These are phyloP conservation scores for Pristionchus entomophagus DNA, from an alignment of 2,888 invertebrate genomes.

Conservation along the genomic window DNA sequence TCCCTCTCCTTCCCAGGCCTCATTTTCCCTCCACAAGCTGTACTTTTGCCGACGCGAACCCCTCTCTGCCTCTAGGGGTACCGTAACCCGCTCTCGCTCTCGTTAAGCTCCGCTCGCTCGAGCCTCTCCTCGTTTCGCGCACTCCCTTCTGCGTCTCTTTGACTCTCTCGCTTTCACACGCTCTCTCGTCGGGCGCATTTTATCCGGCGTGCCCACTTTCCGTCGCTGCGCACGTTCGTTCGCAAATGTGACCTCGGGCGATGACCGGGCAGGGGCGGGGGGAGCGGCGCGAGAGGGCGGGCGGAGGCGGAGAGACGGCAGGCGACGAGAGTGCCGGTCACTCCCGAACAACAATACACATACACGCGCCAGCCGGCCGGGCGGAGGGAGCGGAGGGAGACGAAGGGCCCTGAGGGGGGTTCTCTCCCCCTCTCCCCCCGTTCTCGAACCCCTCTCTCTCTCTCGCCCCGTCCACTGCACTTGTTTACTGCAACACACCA, in stretches of 20 bases:
- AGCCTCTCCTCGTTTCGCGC: neutral
- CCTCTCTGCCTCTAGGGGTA: neutral
- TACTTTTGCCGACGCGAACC: neutral
- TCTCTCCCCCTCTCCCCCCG: conserved; percentile 13
- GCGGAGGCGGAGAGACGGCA: conserved; percentile 14
- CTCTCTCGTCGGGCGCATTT: neutral
- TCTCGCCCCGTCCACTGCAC: conserved; percentile 30
- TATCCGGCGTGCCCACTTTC: conserved; percentile 36
- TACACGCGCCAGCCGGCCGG: conserved; percentile 33
- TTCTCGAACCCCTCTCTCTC: conserved; percentile 34
- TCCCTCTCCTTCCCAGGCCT: neutral
- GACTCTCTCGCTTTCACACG: conserved; percentile 5
- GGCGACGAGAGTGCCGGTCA: conserved; percentile 33
- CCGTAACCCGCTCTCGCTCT: conserved; percentile 19
- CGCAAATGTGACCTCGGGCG: conserved; percentile 39
- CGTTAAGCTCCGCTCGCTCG: conserved; percentile 16
- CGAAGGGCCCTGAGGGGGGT: neutral
- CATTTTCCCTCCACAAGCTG: conserved; percentile 9
- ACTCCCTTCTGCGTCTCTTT: conserved; percentile 4
- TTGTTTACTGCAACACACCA: conserved; percentile 48
- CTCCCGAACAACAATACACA: conserved; percentile 45
- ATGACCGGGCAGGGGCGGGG: conserved; percentile 14
- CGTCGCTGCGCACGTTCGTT: conserved; percentile 21
- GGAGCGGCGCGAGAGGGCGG: neutral
- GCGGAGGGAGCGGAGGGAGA: neutral